Evolutionary conservation across 2,888 invertebrate species (phyloP).

Genomic region (Mesoligia furuncula): DNA sequence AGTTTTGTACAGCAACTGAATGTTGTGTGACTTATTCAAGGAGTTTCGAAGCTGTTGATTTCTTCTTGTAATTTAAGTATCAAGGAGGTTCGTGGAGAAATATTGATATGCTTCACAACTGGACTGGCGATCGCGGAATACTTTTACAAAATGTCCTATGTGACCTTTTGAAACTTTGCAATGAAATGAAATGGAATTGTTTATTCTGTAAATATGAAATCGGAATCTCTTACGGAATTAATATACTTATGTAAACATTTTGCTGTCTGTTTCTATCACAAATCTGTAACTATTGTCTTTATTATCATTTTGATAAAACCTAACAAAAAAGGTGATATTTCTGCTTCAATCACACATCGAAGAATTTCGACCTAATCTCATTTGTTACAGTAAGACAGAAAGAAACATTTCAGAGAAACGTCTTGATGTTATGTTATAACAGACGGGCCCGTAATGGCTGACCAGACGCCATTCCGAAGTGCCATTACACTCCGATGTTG

Average conservation of each 20-base stretch:
- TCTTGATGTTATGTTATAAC: slow-evolving; percentile 66
- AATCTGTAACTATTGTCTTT: background rate
- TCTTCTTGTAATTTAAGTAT: background rate
- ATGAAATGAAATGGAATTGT: background rate
- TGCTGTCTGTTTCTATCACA: background rate
- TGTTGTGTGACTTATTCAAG: background rate
- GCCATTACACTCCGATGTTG: slow-evolving; percentile 60
- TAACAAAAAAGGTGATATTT: background rate
- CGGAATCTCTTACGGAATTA: background rate
- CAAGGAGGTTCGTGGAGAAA: background rate
- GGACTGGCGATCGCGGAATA: background rate
- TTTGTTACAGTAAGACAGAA: slow-evolving; percentile 32
- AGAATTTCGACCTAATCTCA: slow-evolving; percentile 33
- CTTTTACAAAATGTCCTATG: too few species aligned
- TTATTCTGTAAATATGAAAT: background rate
- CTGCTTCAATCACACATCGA: slow-evolving; percentile 18
- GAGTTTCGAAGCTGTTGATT: slow-evolving; percentile 5
- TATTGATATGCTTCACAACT: background rate
- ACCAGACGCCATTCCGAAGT: slow-evolving; percentile 67
- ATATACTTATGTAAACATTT: background rate
- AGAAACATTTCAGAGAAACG: slow-evolving; percentile 57
- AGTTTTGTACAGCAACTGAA: background rate
- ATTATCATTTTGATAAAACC: slow-evolving; percentile 1
- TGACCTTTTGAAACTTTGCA: too few species aligned
- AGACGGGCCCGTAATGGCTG: slow-evolving; percentile 63